Conservation (phyloP, 2,797 vertebrate genomes). For the Bovichtus diacanthus region DNA sequence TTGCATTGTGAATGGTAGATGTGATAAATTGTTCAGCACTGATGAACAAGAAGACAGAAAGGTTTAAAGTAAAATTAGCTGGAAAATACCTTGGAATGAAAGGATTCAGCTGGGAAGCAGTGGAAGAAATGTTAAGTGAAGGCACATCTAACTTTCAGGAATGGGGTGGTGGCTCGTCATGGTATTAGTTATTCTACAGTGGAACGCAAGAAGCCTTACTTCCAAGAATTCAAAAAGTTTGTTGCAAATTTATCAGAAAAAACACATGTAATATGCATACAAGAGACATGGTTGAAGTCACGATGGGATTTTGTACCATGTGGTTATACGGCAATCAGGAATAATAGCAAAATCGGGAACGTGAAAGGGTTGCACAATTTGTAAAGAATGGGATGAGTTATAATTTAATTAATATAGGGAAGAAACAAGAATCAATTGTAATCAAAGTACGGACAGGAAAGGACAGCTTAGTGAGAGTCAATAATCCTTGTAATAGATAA, state of each 20-base stretch:
- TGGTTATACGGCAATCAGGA: neutral
- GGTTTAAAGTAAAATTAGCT: neutral
- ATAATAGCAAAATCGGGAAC: neutral
- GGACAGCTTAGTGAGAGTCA: no score
- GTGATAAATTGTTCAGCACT: neutral
- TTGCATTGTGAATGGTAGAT: neutral
- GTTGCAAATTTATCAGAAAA: neutral
- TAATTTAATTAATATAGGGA: neutral
- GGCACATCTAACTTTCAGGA: neutral
- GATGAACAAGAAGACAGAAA: neutral
- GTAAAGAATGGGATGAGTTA: neutral
- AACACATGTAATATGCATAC: no score
- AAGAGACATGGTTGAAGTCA: neutral
- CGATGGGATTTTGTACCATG: neutral
- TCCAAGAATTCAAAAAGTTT: neutral
- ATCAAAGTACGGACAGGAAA: neutral
- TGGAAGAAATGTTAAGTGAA: neutral
- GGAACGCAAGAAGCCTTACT: neutral
- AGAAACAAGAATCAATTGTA: neutral
- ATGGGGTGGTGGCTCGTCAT: neutral
- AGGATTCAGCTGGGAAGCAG: neutral
- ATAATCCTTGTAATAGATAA: no score
- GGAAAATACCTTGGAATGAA: neutral
- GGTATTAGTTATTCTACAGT: neutral
- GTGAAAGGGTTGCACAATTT: neutral